phyloP scores from a whole-genome alignment of 2,113 vertebrate species.

The Orientallactaga bullata region DNA sequence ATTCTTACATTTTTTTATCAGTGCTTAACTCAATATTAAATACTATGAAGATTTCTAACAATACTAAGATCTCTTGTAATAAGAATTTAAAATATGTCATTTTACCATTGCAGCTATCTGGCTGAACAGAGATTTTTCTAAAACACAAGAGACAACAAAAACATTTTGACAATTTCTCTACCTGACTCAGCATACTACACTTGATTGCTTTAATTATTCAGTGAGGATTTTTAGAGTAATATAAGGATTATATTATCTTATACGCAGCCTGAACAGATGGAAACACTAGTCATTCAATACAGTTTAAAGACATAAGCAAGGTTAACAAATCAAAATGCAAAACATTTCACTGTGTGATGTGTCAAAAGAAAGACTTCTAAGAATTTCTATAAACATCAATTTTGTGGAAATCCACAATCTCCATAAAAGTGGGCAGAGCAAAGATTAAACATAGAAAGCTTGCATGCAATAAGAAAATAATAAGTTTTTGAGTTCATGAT shows the following conservation, averaged over 20 bases:
- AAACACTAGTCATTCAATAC: neutral
- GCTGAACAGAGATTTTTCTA: slow-evolving; percentile 8
- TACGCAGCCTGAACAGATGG: slow-evolving; percentile 2
- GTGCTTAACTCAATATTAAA: neutral
- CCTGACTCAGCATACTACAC: neutral
- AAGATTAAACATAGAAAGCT: slow-evolving; percentile 1
- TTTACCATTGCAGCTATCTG: neutral
- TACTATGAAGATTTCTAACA: slow-evolving; percentile 23
- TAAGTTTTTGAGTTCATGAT: neutral
- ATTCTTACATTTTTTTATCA: slow-evolving; percentile 23
- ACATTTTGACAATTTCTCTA: slow-evolving; percentile 23
- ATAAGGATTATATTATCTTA: slow-evolving; percentile 17
- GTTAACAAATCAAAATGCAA: slow-evolving; percentile 1
- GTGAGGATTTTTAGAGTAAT: neutral
- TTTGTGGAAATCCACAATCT: neutral
- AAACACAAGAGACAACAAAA: slow-evolving; percentile 32
- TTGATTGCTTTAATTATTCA: slow-evolving; percentile 50
- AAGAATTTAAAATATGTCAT: slow-evolving; percentile 38
- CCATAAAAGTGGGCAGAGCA: neutral
- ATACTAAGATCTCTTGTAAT: slow-evolving; percentile 15
- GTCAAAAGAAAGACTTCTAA: neutral
- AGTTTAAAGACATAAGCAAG: slow-evolving; percentile 5
- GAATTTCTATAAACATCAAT: neutral
- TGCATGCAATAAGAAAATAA: neutral
- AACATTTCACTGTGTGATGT: neutral